These are phyloP conservation scores for Cossypha heuglini DNA, from an alignment of 2,797 vertebrate species.

Conservation along the genomic window DNA sequence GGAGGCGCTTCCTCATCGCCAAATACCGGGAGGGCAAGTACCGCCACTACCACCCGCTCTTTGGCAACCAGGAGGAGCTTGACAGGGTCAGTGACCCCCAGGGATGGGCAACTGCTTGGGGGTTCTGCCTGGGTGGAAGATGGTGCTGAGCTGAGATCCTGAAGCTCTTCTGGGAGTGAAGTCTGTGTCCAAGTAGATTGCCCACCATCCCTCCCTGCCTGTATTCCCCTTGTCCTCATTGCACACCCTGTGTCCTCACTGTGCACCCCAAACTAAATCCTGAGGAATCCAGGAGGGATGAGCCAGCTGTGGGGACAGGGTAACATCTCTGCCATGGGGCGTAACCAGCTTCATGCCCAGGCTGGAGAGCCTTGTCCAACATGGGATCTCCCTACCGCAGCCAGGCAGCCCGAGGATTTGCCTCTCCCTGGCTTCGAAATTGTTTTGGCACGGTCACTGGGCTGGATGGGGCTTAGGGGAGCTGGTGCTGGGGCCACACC, in stretches of 20 bases:
- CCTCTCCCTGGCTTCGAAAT: background rate
- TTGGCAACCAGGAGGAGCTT: conserved; percentile 90
- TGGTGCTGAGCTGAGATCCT: background rate
- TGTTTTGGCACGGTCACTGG: background rate
- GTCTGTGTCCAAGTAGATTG: background rate
- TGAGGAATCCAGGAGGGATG: background rate
- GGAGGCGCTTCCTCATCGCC: conserved; percentile 82
- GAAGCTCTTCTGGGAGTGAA: background rate
- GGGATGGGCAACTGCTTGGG: accelerated
- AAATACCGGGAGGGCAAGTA: conserved; percentile 96
- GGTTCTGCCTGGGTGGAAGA: background rate
- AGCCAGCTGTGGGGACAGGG: background rate
- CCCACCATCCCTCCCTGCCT: background rate
- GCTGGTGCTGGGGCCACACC: background rate
- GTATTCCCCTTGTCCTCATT: too few species aligned
- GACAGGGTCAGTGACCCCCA: conserved; percentile 79
- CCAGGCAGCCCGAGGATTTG: background rate
- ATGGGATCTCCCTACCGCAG: background rate
- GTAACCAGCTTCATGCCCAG: background rate
- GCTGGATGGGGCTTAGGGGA: background rate
- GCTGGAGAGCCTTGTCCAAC: background rate
- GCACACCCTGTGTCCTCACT: background rate
- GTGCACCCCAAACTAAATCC: background rate
- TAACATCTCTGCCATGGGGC: accelerated
- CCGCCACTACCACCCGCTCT: conserved; percentile 90